Evolutionary conservation across 2,888 invertebrate species (phyloP).

Genomic region (Panzeria rudis): DNA sequence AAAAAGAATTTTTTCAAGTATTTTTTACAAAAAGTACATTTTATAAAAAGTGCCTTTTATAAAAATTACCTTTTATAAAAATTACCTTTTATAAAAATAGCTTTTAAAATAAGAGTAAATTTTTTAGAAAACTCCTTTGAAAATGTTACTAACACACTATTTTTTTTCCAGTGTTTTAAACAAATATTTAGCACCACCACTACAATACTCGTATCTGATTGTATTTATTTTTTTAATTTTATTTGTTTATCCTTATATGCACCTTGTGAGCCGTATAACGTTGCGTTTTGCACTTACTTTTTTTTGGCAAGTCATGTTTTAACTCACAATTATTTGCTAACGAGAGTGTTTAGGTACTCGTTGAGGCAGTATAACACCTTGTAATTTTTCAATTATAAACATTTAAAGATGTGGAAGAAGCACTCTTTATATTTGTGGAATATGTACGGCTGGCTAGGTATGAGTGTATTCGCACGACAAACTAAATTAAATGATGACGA

Average conservation of each 20-base stretch:
- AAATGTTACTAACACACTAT: neutral
- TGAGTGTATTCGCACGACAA: constrained; percentile 34
- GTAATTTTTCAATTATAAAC: constrained; percentile 75
- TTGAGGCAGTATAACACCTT: constrained; percentile 72
- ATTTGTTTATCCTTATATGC: constrained; percentile 40
- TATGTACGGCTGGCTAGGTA: neutral
- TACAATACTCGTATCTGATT: neutral
- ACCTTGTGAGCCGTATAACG: neutral
- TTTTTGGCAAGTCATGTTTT: constrained; percentile 73
- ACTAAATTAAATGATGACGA: constrained; percentile 41
- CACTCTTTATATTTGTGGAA: constrained; percentile 28
- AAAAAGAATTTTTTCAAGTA: too few species aligned
- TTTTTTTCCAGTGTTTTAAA: constrained; percentile 19
- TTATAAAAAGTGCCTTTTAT: neutral
- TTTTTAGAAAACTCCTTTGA: neutral
- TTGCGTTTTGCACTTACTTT: constrained; percentile 12
- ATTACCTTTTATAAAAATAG: neutral
- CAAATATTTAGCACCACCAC: neutral
- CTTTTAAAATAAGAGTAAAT: too few species aligned
- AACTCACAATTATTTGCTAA: constrained; percentile 61
- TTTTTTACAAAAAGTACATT: neutral
- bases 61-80: neutral
- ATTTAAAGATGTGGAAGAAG: constrained; percentile 41
- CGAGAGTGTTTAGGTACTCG: constrained; percentile 69
- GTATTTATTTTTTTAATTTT: neutral